A percentile compares a stretch with the other conserved stretches of the same genome.
Evolutionary conservation across 2,113 vertebrate species (phyloP).

Genomic region (Hiodon tergisus): DNA sequence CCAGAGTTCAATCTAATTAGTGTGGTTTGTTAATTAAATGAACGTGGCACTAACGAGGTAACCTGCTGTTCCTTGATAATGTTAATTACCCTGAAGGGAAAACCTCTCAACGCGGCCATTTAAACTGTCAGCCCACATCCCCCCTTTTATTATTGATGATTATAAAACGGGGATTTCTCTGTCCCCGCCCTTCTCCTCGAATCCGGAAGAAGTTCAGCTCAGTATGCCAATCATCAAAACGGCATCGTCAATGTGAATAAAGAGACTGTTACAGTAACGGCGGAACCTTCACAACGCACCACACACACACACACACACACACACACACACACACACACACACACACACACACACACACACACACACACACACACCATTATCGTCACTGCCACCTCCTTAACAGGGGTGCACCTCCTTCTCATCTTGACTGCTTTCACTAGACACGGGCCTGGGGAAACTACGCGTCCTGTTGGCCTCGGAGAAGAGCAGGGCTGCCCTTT

Average conservation of each 20-base stretch:
- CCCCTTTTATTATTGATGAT: constrained; percentile 45
- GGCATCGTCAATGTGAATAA: background rate
- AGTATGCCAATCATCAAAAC: background rate
- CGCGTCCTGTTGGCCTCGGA: background rate
- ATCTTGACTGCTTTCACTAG: background rate
- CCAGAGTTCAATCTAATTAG: constrained; percentile 48
- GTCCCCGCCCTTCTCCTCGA: background rate
- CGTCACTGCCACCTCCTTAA: background rate
- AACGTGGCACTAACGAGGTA: constrained; percentile 67
- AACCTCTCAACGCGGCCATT: constrained; percentile 62
- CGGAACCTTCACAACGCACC: background rate
- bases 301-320: background rate
- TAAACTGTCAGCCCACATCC: constrained; percentile 67
- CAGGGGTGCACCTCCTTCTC: background rate
- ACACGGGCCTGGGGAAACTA: background rate
- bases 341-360: background rate
- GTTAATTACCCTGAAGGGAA: constrained; percentile 70
- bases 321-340: background rate
- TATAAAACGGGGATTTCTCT: constrained; percentile 33
- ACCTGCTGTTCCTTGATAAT: constrained; percentile 71
- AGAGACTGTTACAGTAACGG: background rate
- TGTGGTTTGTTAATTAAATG: constrained; percentile 63
- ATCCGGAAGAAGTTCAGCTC: background rate
- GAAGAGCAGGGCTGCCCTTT: constrained; percentile 19
- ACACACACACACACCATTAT: background rate